phyloP scores from a whole-genome alignment of 2,113 vertebrate genomes.

The Pterocles orientalis region DNA sequence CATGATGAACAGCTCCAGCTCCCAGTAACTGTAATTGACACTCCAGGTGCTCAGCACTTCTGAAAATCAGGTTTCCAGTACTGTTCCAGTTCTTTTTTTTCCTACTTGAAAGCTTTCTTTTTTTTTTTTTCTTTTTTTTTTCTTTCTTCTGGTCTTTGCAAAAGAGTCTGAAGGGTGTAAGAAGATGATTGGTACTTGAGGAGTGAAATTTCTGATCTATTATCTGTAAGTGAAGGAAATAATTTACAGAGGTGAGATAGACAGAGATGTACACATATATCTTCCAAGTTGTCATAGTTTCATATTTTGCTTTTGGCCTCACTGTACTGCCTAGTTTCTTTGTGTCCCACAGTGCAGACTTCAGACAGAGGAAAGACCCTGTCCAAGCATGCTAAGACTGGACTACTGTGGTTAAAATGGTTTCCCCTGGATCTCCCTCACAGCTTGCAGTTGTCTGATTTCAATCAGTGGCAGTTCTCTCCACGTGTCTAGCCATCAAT shows the following conservation, averaged over 20 bases:
- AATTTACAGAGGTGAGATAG: conserved; percentile 44
- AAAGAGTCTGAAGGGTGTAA: conserved; percentile 4
- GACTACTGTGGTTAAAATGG: conserved; percentile 76
- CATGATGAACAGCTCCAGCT: background rate
- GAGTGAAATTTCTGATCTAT: conserved; percentile 19
- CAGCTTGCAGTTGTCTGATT: conserved; percentile 86
- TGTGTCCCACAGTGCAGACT: conserved; percentile 33
- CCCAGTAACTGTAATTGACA: background rate
- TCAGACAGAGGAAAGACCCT: conserved; percentile 60
- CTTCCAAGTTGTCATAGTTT: background rate
- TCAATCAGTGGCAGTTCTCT: conserved; percentile 82
- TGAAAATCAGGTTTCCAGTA: conserved; percentile 19
- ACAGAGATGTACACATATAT: conserved; percentile 7
- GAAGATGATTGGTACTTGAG: background rate
- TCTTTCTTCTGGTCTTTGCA: background rate
- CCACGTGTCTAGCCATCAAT: conserved; percentile 85
- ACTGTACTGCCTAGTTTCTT: conserved; percentile 11
- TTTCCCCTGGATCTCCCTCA: conserved; percentile 76
- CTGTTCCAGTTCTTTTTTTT: background rate
- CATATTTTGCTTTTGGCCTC: conserved; percentile 15
- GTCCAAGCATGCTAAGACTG: conserved; percentile 64
- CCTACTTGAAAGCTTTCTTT: background rate
- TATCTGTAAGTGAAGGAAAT: conserved; percentile 31
- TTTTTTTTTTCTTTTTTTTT: background rate
- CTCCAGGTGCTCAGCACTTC: conserved; percentile 15